These are phyloP conservation scores for Cybosia mesomella DNA, from an alignment of 2,888 invertebrate species.

Conservation along the genomic window DNA sequence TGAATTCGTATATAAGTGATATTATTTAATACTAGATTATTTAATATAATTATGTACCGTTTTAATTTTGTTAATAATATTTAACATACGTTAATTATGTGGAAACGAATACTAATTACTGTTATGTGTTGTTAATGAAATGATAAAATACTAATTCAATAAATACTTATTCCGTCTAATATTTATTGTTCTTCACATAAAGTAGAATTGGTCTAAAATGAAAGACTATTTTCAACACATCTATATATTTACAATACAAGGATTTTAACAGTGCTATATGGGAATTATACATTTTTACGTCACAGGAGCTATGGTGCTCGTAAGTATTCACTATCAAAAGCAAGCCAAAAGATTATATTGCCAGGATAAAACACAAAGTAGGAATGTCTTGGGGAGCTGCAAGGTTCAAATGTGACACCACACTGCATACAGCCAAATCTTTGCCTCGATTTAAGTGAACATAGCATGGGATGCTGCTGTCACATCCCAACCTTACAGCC, in stretches of 20 bases:
- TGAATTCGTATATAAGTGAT: background rate
- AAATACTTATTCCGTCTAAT: constrained; percentile 11
- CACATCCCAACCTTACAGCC: constrained; percentile 64
- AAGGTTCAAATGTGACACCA: constrained; percentile 68
- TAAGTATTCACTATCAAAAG: constrained; percentile 62
- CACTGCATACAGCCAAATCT: constrained; percentile 81
- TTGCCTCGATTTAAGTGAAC: constrained; percentile 75
- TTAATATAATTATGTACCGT: background rate
- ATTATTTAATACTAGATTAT: background rate
- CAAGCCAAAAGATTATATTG: constrained; percentile 74
- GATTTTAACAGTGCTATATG: constrained; percentile 84
- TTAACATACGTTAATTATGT: background rate
- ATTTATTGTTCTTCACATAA: background rate
- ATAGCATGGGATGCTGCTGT: constrained; percentile 83
- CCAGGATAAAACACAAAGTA: constrained; percentile 67
- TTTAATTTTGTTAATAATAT: background rate
- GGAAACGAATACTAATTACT: background rate
- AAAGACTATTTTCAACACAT: constrained; percentile 82
- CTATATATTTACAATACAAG: constrained; percentile 86
- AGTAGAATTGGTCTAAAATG: constrained; percentile 52
- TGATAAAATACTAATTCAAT: constrained; percentile 5
- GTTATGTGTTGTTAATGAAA: background rate
- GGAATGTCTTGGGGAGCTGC: constrained; percentile 65
- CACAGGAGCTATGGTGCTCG: constrained; percentile 74
- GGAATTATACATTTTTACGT: constrained; percentile 73